Conservation (phyloP, 2,888 invertebrate genomes). For the Lithophane leautieri region DNA sequence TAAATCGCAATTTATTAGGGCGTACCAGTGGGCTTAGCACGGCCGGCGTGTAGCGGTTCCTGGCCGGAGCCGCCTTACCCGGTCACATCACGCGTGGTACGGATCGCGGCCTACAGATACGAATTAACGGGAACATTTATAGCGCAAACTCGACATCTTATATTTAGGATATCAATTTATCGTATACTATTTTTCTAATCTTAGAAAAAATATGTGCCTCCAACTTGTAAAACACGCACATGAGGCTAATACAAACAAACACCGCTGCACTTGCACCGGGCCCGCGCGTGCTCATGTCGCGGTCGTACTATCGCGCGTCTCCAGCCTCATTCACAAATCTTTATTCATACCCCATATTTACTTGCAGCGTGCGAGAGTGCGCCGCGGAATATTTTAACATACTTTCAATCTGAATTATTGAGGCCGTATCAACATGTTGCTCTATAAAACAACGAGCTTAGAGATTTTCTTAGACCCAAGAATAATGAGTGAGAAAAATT, state of each 20-base stretch:
- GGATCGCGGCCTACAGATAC: conserved; percentile 2
- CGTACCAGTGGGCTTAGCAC: conserved; percentile 87
- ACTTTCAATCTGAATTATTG: conserved; percentile 69
- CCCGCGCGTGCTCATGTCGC: conserved; percentile 83
- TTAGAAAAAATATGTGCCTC: conserved; percentile 3
- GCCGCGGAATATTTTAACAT: conserved; percentile 71
- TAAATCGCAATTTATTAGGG: conserved; percentile 91
- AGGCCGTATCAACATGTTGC: conserved; percentile 49
- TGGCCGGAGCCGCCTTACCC: conserved; percentile 43
- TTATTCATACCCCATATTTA: conserved; percentile 77
- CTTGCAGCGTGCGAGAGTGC: conserved; percentile 67
- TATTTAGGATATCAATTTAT: neutral
- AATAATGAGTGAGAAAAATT: too few relatives aligned
- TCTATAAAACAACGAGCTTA: conserved; percentile 42
- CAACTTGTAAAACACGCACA: conserved; percentile 27
- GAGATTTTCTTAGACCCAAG: conserved; percentile 30
- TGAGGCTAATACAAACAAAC: conserved; percentile 55
- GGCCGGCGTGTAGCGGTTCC: conserved; percentile 66
- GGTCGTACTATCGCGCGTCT: conserved; percentile 83
- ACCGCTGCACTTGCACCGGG: conserved; percentile 72
- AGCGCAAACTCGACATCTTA: neutral
- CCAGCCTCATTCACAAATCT: conserved; percentile 82
- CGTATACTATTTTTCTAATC: neutral
- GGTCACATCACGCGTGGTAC: conserved; percentile 19
- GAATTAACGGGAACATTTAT: conserved; percentile 3